Evolutionary conservation across 2,888 invertebrate species (phyloP).

Genomic region (Caenorhabditis parvicauda): DNA sequence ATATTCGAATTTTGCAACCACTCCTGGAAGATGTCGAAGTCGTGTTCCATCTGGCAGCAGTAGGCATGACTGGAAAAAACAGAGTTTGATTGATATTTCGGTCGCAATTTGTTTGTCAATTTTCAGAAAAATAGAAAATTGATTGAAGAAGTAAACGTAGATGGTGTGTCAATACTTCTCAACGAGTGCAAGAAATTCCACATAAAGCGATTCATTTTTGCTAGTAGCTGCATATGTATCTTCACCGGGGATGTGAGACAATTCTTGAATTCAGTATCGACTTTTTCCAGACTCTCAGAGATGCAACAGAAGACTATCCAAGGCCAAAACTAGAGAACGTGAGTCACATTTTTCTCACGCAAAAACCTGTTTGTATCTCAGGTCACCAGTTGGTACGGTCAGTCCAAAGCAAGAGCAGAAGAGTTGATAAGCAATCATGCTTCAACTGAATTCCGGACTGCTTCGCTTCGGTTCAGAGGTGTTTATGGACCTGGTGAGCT

Average conservation of each 20-base stretch:
- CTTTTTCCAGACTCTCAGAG: no score
- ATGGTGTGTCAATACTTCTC: constrained; percentile 12
- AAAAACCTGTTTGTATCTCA: no score
- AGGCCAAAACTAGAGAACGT: no score
- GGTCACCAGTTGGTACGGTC: constrained; percentile 19
- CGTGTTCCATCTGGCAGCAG: constrained; percentile 21
- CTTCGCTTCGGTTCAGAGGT: constrained; percentile 17
- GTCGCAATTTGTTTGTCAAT: neutral
- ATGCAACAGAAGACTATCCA: constrained; percentile 7
- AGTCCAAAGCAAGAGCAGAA: constrained; percentile 21
- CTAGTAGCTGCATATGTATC: constrained; percentile 18
- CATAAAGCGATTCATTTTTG: constrained; percentile 14
- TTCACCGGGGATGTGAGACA: no score
- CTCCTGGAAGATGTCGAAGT: constrained; percentile 8
- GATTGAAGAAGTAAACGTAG: constrained; percentile 14
- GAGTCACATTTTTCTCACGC: no score
- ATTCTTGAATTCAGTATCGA: no score
- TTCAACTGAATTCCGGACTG: constrained; percentile 1
- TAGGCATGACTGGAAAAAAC: constrained; percentile 22
- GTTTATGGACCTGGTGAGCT: constrained; percentile 26
- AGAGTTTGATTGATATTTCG: neutral
- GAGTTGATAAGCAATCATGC: constrained; percentile 10
- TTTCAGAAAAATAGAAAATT: constrained; percentile 14
- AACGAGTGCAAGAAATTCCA: no score
- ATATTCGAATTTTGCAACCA: constrained; percentile 4